Base-by-base conservation (phyloP, 2,797 vertebrate genomes). In the Pygocentrus nattereri region DNA sequence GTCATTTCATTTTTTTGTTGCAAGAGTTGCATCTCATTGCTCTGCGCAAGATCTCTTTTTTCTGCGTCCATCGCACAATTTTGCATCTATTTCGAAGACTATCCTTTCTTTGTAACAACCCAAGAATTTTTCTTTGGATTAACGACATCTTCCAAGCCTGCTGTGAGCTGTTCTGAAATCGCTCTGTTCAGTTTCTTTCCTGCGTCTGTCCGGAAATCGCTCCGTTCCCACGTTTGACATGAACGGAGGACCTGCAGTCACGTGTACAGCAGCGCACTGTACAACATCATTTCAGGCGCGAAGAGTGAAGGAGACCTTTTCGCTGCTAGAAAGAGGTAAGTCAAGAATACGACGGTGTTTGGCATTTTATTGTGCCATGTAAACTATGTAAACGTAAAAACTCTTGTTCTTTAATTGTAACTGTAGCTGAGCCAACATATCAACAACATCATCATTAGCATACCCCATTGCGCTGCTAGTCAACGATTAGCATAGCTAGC, bases 31-130 rank as follows among this genome's bases (percentile, higher is more conserved):
- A 6, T 38, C 38, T 38, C 34, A 38, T 6, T 6, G 34, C 34
- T 3, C 34, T 38, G 3, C 34, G 34, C n/a, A n/a, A n/a, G n/a
- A n/a, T 56, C 54, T 56, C 4, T 58, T 58, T 58, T 58, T 58
- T 58, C 56, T 58, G 56, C 56, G 58, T 58, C 56, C 56, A 58
- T 58, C 56, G n/a, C 56, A 23, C 56, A 58, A 58, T 18, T 58
- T 58, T 58, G 56, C 56, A 58, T 58, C 21, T 58, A 8, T 25
- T 58, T 58, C 56, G 56, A 25, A 58, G 56, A 56, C 58, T 58
- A 23, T 58, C 56, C 56, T 58, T 4, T 58, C 56, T 56, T 58
- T n/a, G 15, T 58, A 58, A 58, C n/a, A 58, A 7, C 8, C 21
- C 21, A 23, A 58, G 56, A 58, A 58, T 58, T 25, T 58, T 58